Evolutionary conservation across 2,113 vertebrate genomes (phyloP), one percentile per base, ranked within the genome.

Genomic region (Alaudala cheleensis): DNA sequence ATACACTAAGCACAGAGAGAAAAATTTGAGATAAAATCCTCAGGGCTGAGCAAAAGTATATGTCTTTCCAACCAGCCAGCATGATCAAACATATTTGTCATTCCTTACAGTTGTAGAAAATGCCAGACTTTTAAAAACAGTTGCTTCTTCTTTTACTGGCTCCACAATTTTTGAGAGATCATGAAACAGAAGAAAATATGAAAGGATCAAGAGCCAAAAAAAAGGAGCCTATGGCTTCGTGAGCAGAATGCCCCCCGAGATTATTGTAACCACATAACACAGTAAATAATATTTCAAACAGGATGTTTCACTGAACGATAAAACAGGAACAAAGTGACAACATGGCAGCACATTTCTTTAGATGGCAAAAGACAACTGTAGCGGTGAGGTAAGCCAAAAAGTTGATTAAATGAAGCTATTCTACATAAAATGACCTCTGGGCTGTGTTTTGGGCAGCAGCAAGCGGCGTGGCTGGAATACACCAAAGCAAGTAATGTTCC

Each of bases 221-320:
- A 37, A 37, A 37, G 10, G 40, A 81, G 22, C 17, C 24, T 4
- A 9, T 1, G 14, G 40, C 8, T 76, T 12, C 28, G 1, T 5
- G 15, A 76, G 49, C 31, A 54, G 8, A 13, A 21, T 7, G 14
- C 3, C 5, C 44, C 6, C 20, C 0, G 0, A 21, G 10, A 40
- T 19, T 9, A 37, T 1, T 31, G 20, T 1, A 81, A 70, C 16
- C 14, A 37, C 1, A 0, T 3, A 5, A 2, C 31, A 21, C 13
- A 25, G 13, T 11, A 56, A 78, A 14, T 5, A 14, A 14, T 2
- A 12, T 4, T 40, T 12, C 10, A 33, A 26, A 65, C 9, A 26
- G 8, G 20, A 14, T 9, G 17, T 22, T 54, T 44, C 37, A 22
- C 11, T 10, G 29, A 42, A 17, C 1, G 6, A 9, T 34, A 26